Evolutionary conservation across 2,888 invertebrate genomes (phyloP).

Genomic region (Oscheius sp.): DNA sequence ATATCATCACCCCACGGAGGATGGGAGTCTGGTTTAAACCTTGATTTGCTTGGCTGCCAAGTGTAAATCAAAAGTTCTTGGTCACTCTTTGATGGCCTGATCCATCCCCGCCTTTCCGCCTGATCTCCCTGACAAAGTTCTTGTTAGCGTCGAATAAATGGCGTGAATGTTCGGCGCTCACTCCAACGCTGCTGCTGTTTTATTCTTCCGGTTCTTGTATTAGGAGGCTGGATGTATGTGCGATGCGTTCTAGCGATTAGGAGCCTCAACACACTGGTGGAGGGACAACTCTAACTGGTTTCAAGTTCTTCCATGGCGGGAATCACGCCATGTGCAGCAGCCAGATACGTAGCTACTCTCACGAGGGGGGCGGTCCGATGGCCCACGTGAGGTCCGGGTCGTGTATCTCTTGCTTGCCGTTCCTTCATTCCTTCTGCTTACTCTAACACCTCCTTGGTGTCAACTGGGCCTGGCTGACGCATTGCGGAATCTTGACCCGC

Average conservation of each 20-base stretch:
- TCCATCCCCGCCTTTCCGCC: background rate
- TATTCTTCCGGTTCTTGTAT: constrained; percentile 24
- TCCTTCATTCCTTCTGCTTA: background rate
- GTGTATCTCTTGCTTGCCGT: constrained; percentile 7
- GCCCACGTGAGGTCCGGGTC: constrained; percentile 24
- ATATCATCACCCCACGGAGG: background rate
- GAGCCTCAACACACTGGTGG: background rate
- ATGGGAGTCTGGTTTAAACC: background rate
- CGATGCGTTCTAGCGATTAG: constrained; percentile 25
- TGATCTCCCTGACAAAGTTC: background rate
- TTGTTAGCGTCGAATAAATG: background rate
- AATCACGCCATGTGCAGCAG: constrained; percentile 30
- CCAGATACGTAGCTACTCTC: constrained; percentile 17
- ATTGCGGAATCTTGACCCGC: constrained; percentile 16
- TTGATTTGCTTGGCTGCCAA: background rate
- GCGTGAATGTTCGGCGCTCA: background rate
- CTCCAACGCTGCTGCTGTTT: background rate
- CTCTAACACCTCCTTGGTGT: too few species aligned
- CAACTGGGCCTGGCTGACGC: constrained; percentile 1
- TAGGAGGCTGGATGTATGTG: constrained; percentile 6
- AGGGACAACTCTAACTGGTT: constrained; percentile 24
- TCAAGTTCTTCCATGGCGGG: background rate
- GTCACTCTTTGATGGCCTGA: constrained; percentile 5
- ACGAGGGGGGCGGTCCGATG: constrained; percentile 23
- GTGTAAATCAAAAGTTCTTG: background rate